Conservation (phyloP, 2,113 vertebrate genomes). For the Meriones unguiculatus region DNA sequence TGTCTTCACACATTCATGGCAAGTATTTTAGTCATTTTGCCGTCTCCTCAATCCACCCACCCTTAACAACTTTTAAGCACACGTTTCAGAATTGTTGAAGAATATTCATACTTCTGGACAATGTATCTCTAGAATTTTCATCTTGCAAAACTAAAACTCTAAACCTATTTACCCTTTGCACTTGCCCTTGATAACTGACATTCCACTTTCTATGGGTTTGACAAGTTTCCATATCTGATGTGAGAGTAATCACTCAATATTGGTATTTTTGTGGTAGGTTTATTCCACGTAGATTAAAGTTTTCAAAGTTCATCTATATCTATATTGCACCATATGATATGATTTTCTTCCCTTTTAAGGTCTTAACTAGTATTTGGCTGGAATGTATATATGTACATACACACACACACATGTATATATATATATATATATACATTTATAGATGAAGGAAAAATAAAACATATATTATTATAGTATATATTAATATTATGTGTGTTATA, state of each 20-base stretch:
- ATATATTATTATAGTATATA: no score
- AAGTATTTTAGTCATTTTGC: neutral
- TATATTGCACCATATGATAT: neutral
- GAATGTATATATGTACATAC: no score
- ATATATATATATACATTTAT: no score
- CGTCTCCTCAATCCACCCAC: no score
- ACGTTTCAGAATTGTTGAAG: neutral
- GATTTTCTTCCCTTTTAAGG: neutral
- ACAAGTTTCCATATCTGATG: neutral
- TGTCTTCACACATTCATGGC: neutral
- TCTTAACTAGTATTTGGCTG: neutral
- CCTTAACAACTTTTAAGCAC: neutral
- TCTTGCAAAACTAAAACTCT: conserved; percentile 32
- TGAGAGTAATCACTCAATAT: neutral
- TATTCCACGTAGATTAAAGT: conserved; percentile 14
- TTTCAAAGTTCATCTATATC: neutral
- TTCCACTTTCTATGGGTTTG: neutral
- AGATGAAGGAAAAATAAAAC: no score
- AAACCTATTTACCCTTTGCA: neutral
- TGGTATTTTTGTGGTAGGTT: neutral
- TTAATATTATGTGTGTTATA: no score
- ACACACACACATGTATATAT: no score
- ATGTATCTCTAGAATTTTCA: conserved; percentile 39
- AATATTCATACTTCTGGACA: neutral
- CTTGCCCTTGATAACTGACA: neutral